A percentile compares a stretch with the other conserved stretches of the same genome.
phyloP scores from a whole-genome alignment of 2,888 invertebrate species.

The Pemphredon lugubris region DNA sequence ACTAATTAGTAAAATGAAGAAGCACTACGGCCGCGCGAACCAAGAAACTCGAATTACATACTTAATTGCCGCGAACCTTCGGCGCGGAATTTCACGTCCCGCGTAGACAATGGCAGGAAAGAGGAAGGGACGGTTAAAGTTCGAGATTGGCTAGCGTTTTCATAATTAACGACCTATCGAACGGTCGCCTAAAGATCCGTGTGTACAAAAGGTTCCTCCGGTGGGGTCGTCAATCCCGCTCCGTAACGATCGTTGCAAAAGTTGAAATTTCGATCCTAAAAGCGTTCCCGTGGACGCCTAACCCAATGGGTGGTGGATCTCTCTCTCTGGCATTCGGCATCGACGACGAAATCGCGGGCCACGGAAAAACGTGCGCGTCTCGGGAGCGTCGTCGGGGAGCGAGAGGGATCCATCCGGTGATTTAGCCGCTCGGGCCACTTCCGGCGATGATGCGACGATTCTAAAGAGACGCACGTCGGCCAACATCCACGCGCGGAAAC shows the following conservation, averaged over 20 bases:
- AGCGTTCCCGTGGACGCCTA: slow-evolving; percentile 35
- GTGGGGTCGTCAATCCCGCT: background rate
- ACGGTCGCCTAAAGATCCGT: background rate
- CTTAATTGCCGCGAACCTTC: background rate
- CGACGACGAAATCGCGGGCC: slow-evolving; percentile 13
- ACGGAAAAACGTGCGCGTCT: slow-evolving; percentile 39
- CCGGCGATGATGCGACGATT: slow-evolving; percentile 45
- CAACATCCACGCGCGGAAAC: slow-evolving; percentile 58
- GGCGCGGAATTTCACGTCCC: too few relatives aligned
- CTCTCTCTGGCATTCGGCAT: slow-evolving; percentile 43
- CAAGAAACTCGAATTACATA: background rate
- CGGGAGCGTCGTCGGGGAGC: slow-evolving; percentile 30
- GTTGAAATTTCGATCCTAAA: slow-evolving; percentile 49
- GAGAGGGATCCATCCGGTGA: slow-evolving; percentile 56
- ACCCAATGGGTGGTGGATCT: slow-evolving; percentile 1
- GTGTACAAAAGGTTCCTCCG: slow-evolving; percentile 14
- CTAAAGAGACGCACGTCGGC: slow-evolving; percentile 40
- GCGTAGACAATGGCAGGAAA: too few relatives aligned
- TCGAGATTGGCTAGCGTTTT: too few relatives aligned
- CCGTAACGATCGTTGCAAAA: slow-evolving; percentile 26
- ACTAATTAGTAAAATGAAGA: too few relatives aligned
- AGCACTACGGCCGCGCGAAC: too few relatives aligned
- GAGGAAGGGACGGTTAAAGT: too few relatives aligned
- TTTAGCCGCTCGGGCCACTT: slow-evolving; percentile 57
- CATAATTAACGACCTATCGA: background rate